phyloP scores from a whole-genome alignment of 2,797 vertebrate species.

The Picus viridis region DNA sequence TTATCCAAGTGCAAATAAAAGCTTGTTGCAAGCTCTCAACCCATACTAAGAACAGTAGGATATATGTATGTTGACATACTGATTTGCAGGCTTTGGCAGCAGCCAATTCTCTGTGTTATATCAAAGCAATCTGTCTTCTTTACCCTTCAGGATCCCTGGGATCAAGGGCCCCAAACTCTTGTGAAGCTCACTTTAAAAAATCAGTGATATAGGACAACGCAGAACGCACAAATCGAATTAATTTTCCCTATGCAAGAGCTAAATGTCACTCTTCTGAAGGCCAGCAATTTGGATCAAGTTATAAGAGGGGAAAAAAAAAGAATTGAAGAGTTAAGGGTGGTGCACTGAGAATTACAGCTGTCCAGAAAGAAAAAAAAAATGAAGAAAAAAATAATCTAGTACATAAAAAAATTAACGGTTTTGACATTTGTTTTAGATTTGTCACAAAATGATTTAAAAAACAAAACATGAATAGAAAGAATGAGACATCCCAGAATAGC shows the following conservation, averaged over 20 bases:
- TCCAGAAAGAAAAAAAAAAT: constrained; percentile 16
- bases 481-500: constrained; percentile 72
- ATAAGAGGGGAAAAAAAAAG: neutral
- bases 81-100: neutral
- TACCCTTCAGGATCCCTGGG: neutral
- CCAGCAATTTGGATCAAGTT: neutral
- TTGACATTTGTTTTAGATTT: constrained; percentile 75
- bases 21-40: neutral
- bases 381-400: neutral
- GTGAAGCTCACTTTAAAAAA: neutral
- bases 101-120: neutral
- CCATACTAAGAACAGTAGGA: neutral
- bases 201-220: neutral
- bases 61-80: neutral
- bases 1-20: neutral
- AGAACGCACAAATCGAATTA: neutral
- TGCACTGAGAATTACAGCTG: constrained; percentile 29
- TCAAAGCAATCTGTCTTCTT: neutral
- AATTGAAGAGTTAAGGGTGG: constrained; percentile 43
- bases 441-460: constrained; percentile 72
- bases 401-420: constrained; percentile 47
- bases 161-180: neutral
- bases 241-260: neutral
- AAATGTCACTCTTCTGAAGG: neutral
- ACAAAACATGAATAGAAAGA: constrained; percentile 73